Percentiles rank a stretch among this genome's conserved stretches.
These are phyloP conservation scores for Poeciliopsis presidionis DNA, from an alignment of 2,797 vertebrate species.

Conservation along the genomic window DNA sequence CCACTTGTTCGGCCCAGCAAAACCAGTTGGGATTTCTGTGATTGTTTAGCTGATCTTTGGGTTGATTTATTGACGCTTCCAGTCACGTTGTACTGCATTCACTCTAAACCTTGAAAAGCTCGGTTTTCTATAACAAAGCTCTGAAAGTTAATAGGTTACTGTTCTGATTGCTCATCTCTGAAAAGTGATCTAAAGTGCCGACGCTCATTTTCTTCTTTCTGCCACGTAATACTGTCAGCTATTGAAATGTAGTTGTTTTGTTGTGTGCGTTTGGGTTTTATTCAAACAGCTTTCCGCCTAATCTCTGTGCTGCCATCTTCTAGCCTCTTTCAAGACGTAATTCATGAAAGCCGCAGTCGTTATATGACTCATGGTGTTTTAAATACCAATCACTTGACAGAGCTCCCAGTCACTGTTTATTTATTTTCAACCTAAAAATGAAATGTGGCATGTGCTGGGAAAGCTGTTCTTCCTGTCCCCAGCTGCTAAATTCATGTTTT, in stretches of 20 bases:
- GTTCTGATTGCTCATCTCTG: background rate
- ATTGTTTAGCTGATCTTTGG: background rate
- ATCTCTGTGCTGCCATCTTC: background rate
- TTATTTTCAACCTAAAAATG: background rate
- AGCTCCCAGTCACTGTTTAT: background rate
- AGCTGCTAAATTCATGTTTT: background rate
- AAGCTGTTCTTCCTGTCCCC: background rate
- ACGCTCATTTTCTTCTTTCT: background rate
- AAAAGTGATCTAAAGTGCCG: background rate
- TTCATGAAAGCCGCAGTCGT: background rate
- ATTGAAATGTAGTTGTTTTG: background rate
- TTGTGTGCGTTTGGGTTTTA: background rate
- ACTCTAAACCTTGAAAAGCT: background rate
- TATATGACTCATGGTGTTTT: constrained; percentile 2
- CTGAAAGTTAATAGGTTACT: background rate
- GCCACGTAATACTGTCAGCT: background rate
- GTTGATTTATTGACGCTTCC: background rate
- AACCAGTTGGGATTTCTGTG: background rate
- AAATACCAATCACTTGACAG: background rate
- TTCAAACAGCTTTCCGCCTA: background rate
- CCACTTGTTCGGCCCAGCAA: background rate
- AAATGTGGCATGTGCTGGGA: background rate
- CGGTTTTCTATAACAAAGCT: background rate
- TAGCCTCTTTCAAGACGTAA: background rate
- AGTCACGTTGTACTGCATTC: background rate